phyloP scores from a whole-genome alignment of 2,888 invertebrate genomes.

The Acleris cristana region DNA sequence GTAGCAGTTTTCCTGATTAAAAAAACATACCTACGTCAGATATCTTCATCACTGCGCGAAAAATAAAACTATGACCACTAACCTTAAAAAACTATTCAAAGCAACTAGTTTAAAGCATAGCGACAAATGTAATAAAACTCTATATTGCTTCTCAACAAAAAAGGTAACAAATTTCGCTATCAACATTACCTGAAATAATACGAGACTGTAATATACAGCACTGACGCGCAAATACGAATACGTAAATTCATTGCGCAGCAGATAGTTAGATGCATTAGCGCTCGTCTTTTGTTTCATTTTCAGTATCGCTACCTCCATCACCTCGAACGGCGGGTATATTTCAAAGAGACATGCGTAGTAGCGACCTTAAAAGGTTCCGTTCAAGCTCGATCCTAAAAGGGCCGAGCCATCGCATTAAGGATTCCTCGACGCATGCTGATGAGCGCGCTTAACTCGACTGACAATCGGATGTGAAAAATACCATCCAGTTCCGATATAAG shows the following conservation, averaged over 20 bases:
- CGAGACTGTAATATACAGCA: constrained; percentile 11
- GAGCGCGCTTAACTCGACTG: constrained; percentile 45
- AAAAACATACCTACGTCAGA: too few species aligned
- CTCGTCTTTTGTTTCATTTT: constrained; percentile 40
- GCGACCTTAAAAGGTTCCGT: constrained; percentile 55
- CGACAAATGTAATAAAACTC: neutral
- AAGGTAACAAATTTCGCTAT: neutral
- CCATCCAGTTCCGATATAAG: constrained; percentile 43
- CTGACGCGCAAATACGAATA: constrained; percentile 11
- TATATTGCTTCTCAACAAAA: neutral
- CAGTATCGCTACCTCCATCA: constrained; percentile 48
- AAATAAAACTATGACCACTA: too few species aligned
- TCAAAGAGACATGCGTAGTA: constrained; percentile 55
- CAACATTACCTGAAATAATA: neutral
- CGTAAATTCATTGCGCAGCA: constrained; percentile 10
- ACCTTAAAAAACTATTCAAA: too few species aligned
- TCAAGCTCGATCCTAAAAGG: constrained; percentile 56
- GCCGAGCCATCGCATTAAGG: constrained; percentile 50
- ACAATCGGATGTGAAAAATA: constrained; percentile 48
- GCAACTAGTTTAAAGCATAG: too few species aligned
- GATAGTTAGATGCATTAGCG: constrained; percentile 31
- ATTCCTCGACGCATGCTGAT: constrained; percentile 47
- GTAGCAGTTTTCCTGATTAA: too few species aligned
- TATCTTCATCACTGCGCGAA: too few species aligned
- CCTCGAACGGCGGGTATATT: constrained; percentile 49